Percentiles rank a stretch among this genome's conserved stretches.
Evolutionary conservation across 2,113 vertebrate genomes (phyloP).

Genomic region (Psilopogon haemacephalus): DNA sequence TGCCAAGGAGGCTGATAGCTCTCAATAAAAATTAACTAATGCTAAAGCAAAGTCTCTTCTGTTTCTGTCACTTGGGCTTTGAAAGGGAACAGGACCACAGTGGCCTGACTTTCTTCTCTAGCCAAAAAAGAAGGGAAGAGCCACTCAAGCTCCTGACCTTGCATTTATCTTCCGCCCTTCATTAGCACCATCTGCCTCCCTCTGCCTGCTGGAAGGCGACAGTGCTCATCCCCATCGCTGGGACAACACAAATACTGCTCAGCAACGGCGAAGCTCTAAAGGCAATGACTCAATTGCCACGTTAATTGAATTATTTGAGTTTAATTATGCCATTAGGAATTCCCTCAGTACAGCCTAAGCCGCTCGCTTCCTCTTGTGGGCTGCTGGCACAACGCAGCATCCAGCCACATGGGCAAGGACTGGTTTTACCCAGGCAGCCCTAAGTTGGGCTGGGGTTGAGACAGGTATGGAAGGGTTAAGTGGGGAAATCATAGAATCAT

Average conservation of each 20-base stretch:
- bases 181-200: constrained; percentile 12
- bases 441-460: background rate
- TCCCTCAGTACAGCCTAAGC: background rate
- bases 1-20: background rate
- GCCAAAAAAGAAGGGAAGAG: background rate
- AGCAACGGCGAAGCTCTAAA: constrained; percentile 39
- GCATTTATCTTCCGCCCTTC: constrained; percentile 23
- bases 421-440: background rate
- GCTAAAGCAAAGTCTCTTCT: constrained; percentile 15
- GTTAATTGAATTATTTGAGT: constrained; percentile 59
- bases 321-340: constrained; percentile 49
- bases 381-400: background rate
- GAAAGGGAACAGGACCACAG: constrained; percentile 3
- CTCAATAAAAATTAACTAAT: constrained; percentile 38
- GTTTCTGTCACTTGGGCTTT: constrained; percentile 29
- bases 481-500: too few relatives aligned
- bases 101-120: background rate
- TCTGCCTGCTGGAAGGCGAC: background rate
- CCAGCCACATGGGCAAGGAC: background rate
- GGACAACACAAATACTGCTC: constrained; percentile 50
- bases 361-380: background rate
- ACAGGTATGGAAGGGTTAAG: background rate
- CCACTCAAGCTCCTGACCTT: constrained; percentile 21
- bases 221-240: background rate
- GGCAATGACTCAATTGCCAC: constrained; percentile 29